Conservation (phyloP, 2,113 vertebrate species). For the Cisticola juncidis region DNA sequence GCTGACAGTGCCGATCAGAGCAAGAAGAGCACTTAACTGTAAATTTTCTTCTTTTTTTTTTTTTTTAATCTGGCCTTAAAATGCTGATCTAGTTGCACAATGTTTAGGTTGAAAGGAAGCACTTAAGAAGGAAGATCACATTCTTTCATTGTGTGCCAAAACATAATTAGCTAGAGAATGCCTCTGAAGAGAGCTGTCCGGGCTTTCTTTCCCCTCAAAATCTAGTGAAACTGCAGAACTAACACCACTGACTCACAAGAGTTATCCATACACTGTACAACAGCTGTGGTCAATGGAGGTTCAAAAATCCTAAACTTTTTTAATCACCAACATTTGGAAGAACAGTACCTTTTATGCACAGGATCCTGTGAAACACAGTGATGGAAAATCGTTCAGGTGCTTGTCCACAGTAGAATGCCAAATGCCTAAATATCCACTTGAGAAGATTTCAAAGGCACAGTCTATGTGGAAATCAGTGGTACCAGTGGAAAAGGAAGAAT, state of each 20-base stretch:
- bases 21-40: background rate
- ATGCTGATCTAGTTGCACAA: conserved; percentile 49
- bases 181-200: background rate
- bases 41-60: background rate
- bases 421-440: background rate
- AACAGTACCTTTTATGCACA: fast-evolving
- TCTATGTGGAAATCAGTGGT: background rate
- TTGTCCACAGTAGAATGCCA: background rate
- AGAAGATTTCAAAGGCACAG: background rate
- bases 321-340: background rate
- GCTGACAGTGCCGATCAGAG: background rate
- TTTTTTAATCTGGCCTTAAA: conserved; percentile 6
- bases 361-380: background rate
- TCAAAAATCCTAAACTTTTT: background rate
- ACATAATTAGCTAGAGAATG: conserved; percentile 38
- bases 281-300: fast-evolving
- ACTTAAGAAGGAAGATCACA: conserved; percentile 29
- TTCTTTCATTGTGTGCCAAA: conserved; percentile 36
- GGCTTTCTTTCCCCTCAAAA: background rate
- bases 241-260: background rate
- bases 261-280: background rate
- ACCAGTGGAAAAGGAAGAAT: background rate
- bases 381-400: fast-evolving
- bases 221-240: background rate
- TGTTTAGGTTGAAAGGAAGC: conserved; percentile 40